Evolutionary conservation across 2,797 vertebrate species (phyloP).

Genomic region (Botia kubotai): DNA sequence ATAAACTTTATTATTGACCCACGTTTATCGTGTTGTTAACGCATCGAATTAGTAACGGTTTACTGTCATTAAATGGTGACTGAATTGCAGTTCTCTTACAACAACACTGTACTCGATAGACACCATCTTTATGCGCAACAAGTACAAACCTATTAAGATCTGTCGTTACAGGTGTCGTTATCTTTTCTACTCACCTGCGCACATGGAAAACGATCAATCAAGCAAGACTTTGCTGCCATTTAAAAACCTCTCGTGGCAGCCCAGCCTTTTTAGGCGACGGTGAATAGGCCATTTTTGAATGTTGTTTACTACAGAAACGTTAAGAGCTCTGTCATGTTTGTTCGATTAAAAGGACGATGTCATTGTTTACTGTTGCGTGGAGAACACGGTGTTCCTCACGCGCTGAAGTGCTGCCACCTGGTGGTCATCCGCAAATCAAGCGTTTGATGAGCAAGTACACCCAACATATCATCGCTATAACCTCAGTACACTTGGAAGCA

Average conservation of each 20-base stretch:
- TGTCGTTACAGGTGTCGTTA: not conserved
- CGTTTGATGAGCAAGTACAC: too few relatives aligned
- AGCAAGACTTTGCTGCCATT: slow-evolving; percentile 84
- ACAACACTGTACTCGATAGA: not conserved
- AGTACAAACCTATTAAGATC: not conserved
- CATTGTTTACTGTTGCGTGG: slow-evolving; percentile 64
- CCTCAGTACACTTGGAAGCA: too few relatives aligned
- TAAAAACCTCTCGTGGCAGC: slow-evolving; percentile 75
- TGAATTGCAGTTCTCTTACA: too few relatives aligned
- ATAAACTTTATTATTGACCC: too few relatives aligned
- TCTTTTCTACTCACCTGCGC: slow-evolving; percentile 73
- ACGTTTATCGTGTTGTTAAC: too few relatives aligned
- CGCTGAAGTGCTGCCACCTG: slow-evolving; percentile 38
- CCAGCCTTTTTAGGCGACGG: slow-evolving; percentile 66
- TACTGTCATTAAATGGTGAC: too few relatives aligned
- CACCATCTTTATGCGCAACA: too few relatives aligned
- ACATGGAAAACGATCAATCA: slow-evolving; percentile 73
- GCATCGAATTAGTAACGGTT: too few relatives aligned
- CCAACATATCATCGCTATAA: too few relatives aligned
- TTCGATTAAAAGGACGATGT: not conserved
- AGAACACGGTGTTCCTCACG: slow-evolving; percentile 46
- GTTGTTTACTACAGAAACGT: too few relatives aligned
- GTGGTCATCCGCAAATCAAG: slow-evolving; percentile 1
- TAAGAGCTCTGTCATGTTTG: not conserved
- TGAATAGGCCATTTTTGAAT: slow-evolving; percentile 58